A percentile compares a stretch with the other conserved stretches of the same genome.
phyloP scores from a whole-genome alignment of 2,888 invertebrate genomes.

The Apoda limacodes region DNA sequence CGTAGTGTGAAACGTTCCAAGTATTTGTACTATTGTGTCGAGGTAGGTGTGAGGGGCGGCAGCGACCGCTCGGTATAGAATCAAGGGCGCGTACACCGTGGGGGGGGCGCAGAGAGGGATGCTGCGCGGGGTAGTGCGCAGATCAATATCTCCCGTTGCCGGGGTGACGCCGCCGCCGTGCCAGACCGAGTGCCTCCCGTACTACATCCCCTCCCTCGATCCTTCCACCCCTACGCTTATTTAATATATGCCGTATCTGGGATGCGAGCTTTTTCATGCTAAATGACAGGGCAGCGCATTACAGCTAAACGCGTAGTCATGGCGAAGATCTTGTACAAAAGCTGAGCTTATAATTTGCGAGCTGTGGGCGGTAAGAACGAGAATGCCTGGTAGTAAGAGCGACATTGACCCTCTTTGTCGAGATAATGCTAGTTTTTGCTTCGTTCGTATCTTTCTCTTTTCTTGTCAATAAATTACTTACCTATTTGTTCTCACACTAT shows the following conservation, averaged over 20 bases:
- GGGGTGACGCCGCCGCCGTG: constrained; percentile 73
- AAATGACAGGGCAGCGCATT: constrained; percentile 56
- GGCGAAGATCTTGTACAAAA: too few species aligned
- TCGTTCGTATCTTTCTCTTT: too few species aligned
- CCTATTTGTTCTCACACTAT: too few species aligned
- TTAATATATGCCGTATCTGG: constrained; percentile 62
- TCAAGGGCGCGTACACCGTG: constrained; percentile 36
- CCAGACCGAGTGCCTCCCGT: constrained; percentile 72
- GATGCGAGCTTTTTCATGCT: constrained; percentile 61
- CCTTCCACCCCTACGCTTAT: constrained; percentile 49
- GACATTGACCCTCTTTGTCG: constrained; percentile 62
- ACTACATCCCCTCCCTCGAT: constrained; percentile 47
- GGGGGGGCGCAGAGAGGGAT: constrained; percentile 19
- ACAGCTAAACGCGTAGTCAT: constrained; percentile 36
- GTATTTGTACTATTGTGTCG: constrained; percentile 48
- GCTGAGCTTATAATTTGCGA: too few species aligned
- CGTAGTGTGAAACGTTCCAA: constrained; percentile 65
- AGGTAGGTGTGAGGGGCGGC: constrained; percentile 24
- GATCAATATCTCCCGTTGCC: constrained; percentile 68
- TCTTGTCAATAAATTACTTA: too few species aligned
- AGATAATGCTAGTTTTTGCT: too few species aligned
- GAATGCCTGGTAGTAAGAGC: too few species aligned
- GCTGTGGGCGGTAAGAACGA: too few species aligned
- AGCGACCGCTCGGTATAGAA: constrained; percentile 38
- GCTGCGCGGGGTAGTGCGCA: constrained; percentile 47